A percentile compares a stretch with the other conserved stretches of the same genome.
Conservation (phyloP, 2,113 vertebrate genomes). For the Copsychus sechellarum region DNA sequence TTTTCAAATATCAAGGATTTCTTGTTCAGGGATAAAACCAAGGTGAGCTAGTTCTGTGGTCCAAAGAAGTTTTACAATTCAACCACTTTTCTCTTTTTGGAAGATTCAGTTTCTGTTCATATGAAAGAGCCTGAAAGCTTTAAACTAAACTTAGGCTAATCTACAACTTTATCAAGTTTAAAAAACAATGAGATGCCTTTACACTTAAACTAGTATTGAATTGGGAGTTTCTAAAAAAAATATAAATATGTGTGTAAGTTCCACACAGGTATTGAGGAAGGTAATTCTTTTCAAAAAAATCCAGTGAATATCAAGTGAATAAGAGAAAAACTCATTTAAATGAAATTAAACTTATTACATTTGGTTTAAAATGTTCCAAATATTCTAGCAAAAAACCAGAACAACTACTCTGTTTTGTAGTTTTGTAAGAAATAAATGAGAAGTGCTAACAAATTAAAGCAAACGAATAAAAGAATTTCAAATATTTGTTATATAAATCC, state of each 20-base stretch:
- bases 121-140: background rate
- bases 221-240: background rate
- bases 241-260: background rate
- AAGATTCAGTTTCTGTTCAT: background rate
- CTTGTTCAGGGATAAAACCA: background rate
- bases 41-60: background rate
- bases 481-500: background rate
- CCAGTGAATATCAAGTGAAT: background rate
- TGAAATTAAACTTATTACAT: background rate
- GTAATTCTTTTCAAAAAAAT: background rate
- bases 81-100: background rate
- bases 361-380: background rate
- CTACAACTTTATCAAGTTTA: background rate
- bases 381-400: background rate
- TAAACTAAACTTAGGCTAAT: background rate
- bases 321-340: background rate
- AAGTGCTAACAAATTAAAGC: background rate
- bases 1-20: background rate
- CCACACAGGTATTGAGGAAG: background rate
- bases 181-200: background rate
- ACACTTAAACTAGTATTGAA: background rate
- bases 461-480: background rate
- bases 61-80: background rate
- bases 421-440: background rate
- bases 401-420: background rate